Evolutionary conservation across 2,797 vertebrate species (phyloP).

Genomic region (Acrocephalus scirpaceus): DNA sequence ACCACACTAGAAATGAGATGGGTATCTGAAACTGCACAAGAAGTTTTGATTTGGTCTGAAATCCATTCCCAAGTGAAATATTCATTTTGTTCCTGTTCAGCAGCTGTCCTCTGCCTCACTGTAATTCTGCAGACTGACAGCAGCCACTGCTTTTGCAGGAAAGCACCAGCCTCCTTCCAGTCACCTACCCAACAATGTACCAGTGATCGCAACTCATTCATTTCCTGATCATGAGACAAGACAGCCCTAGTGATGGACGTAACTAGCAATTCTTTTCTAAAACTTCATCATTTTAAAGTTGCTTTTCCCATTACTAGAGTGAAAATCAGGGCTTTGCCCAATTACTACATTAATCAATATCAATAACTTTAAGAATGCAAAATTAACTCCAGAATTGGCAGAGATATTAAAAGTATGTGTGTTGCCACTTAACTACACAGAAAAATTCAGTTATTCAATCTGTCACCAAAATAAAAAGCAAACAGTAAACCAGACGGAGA

Average conservation of each 20-base stretch:
- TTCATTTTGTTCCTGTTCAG: background rate
- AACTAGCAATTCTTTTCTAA: background rate
- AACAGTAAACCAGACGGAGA: slow-evolving; percentile 45
- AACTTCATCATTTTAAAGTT: background rate
- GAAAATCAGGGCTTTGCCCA: background rate
- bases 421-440: slow-evolving; percentile 27
- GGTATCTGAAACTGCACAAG: background rate
- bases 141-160: background rate
- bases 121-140: background rate
- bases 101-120: background rate
- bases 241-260: background rate
- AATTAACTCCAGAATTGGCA: slow-evolving; percentile 45
- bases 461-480: slow-evolving; percentile 62
- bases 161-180: background rate
- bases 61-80: background rate
- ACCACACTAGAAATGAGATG: background rate
- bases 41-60: background rate
- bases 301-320: background rate
- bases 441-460: slow-evolving; percentile 49
- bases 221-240: background rate
- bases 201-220: background rate
- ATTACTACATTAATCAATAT: background rate
- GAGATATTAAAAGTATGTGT: background rate
- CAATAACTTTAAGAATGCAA: slow-evolving; percentile 22
- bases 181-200: background rate